Evolutionary conservation across 2,888 invertebrate species (phyloP).

Genomic region (Callyntrura sp.): DNA sequence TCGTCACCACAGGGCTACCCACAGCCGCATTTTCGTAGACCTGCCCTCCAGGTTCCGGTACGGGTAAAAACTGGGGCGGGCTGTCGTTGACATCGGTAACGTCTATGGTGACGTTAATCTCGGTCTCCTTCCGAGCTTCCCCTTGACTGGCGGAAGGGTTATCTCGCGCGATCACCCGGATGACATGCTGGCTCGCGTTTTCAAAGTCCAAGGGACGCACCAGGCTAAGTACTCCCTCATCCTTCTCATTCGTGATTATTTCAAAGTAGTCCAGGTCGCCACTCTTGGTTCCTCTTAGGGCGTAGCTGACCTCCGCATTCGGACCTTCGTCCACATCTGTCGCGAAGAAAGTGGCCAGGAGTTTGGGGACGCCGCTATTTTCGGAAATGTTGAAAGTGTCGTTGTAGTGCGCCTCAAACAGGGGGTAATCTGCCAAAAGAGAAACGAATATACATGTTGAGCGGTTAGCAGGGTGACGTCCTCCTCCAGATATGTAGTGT

Average conservation of each 20-base stretch:
- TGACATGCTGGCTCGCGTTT: not conserved
- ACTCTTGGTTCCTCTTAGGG: no score
- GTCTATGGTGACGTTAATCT: constrained; percentile 7
- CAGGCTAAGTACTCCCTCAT: not conserved
- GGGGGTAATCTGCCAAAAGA: constrained; percentile 31
- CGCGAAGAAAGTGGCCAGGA: not conserved
- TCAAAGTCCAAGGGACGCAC: constrained; percentile 39
- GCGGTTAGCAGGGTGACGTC: no score
- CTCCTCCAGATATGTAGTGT: no score
- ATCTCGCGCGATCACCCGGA: constrained; percentile 17
- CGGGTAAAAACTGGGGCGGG: not conserved
- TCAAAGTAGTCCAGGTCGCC: no score
- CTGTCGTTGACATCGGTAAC: constrained; percentile 8
- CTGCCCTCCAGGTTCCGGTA: not conserved
- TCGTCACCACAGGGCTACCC: not conserved
- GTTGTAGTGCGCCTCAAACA: not conserved
- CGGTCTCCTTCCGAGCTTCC: not conserved
- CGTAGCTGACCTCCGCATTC: constrained; percentile 19
- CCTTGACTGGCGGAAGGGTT: not conserved
- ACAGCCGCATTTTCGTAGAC: constrained; percentile 25
- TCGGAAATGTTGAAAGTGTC: not conserved
- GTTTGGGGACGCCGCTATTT: not conserved
- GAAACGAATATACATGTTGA: no score
- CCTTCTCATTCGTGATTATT: not conserved
- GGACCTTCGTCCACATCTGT: constrained; percentile 51